A percentile compares a stretch with the other conserved stretches of the same genome.
Conservation (phyloP, 2,888 invertebrate species). For the Scrobipalpa costella region DNA sequence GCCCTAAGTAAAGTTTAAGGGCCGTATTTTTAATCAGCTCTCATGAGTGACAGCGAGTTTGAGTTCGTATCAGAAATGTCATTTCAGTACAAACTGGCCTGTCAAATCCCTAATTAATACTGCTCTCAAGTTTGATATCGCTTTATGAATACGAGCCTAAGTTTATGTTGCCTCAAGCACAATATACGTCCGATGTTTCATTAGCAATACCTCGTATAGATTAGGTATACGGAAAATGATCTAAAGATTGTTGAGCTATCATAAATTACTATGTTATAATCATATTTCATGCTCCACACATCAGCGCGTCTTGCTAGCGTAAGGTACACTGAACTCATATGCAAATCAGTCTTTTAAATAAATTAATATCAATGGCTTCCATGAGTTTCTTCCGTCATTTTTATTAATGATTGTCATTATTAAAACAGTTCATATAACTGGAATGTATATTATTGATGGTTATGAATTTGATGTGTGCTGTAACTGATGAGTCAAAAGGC, state of each 20-base stretch:
- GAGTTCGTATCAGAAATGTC: no score
- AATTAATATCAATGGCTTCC: not conserved
- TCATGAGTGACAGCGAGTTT: no score
- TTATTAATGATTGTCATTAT: conserved; percentile 18
- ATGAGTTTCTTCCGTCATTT: conserved; percentile 15
- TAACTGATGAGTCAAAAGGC: no score
- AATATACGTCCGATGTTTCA: not conserved
- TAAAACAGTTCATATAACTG: conserved; percentile 11
- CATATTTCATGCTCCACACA: conserved; percentile 12
- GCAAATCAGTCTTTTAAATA: conserved; percentile 15
- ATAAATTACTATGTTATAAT: conserved; percentile 8
- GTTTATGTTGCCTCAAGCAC: not conserved
- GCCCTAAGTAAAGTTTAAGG: no score
- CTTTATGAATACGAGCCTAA: not conserved
- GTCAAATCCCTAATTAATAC: no score
- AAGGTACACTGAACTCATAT: conserved; percentile 22
- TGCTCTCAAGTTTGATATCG: no score
- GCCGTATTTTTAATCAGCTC: no score
- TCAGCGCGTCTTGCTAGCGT: conserved; percentile 4
- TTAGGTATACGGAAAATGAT: conserved; percentile 5
- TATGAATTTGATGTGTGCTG: not conserved
- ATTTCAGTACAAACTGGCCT: no score
- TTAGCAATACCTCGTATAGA: not conserved
- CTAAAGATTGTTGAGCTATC: conserved; percentile 5
- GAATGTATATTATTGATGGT: not conserved